These are phyloP conservation scores for Amphiprion clarkii DNA, from an alignment of 2,797 vertebrate species.

Conservation along the genomic window DNA sequence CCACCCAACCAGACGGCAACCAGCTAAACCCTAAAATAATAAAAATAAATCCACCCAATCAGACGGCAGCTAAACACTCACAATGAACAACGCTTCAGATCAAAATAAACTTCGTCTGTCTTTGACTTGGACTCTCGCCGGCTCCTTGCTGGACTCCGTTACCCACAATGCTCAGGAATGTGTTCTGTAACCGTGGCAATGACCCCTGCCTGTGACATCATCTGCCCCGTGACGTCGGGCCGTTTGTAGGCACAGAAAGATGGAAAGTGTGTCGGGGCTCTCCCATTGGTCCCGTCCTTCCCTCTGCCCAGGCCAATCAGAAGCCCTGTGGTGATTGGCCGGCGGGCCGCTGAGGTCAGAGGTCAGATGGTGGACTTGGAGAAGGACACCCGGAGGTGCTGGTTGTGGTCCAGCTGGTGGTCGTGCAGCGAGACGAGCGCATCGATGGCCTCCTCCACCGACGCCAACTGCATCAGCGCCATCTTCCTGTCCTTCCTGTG, in stretches of 20 bases:
- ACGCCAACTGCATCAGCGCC: conserved; percentile 92
- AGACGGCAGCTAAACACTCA: conserved; percentile 1
- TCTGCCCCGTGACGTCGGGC: conserved; percentile 18
- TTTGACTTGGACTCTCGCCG: conserved; percentile 10
- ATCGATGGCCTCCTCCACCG: conserved; percentile 93
- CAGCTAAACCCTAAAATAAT: neutral
- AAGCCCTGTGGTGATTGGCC: conserved; percentile 5
- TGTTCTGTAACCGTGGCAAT: conserved; percentile 54
- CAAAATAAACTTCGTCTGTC: too few species aligned
- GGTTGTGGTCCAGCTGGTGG: conserved; percentile 92
- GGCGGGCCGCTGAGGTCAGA: conserved; percentile 4
- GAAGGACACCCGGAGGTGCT: conserved; percentile 93
- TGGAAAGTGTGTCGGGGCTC: neutral
- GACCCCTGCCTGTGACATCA: neutral
- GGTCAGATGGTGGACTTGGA: conserved; percentile 88
- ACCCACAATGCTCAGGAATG: conserved; percentile 64
- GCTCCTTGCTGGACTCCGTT: conserved; percentile 19
- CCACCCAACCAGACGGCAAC: conserved; percentile 23
- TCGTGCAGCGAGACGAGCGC: conserved; percentile 93
- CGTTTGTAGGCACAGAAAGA: conserved; percentile 42
- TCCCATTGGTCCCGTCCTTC: conserved; percentile 21
- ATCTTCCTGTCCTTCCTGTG: conserved; percentile 92
- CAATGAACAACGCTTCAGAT: neutral
- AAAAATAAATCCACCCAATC: conserved; percentile 25
- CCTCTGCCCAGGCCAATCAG: neutral